Conservation (phyloP, 2,888 invertebrate species). For the Leucophenga maculata region DNA sequence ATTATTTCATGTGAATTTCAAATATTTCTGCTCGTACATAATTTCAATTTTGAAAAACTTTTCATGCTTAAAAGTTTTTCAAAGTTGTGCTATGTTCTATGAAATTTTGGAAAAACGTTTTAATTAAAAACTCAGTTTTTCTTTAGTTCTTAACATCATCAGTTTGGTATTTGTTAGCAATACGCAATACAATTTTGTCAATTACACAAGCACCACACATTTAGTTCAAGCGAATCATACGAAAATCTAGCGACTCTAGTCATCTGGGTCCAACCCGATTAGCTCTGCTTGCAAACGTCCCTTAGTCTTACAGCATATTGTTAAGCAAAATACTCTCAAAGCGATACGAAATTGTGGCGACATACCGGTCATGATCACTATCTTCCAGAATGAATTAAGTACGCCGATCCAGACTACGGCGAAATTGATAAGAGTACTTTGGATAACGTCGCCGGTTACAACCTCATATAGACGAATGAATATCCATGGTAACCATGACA, state of each 20-base stretch:
- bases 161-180: slow-evolving; percentile 15
- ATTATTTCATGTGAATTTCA: not conserved
- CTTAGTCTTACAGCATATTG: slow-evolving; percentile 89
- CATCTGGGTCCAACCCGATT: slow-evolving; percentile 89
- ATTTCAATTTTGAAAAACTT: not conserved
- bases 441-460: slow-evolving; percentile 77
- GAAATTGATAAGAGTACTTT: slow-evolving; percentile 90
- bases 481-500: slow-evolving; percentile 95
- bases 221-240: slow-evolving; percentile 34
- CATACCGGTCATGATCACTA: slow-evolving; percentile 88
- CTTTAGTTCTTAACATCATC: not conserved
- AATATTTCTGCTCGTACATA: not conserved
- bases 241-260: slow-evolving; percentile 76
- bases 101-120: slow-evolving; percentile 10
- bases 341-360: slow-evolving; percentile 95
- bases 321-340: slow-evolving; percentile 88
- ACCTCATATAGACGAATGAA: slow-evolving; percentile 85
- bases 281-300: slow-evolving; percentile 88
- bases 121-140: slow-evolving; percentile 25
- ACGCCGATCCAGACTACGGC: slow-evolving; percentile 96
- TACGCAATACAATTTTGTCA: slow-evolving; percentile 4
- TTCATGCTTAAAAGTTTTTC: slow-evolving; percentile 1
- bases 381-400: slow-evolving; percentile 96
- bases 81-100: not conserved
- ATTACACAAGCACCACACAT: too few species aligned